phyloP scores from a whole-genome alignment of 2,797 vertebrate species.

The Rousettus madagascariensis region DNA sequence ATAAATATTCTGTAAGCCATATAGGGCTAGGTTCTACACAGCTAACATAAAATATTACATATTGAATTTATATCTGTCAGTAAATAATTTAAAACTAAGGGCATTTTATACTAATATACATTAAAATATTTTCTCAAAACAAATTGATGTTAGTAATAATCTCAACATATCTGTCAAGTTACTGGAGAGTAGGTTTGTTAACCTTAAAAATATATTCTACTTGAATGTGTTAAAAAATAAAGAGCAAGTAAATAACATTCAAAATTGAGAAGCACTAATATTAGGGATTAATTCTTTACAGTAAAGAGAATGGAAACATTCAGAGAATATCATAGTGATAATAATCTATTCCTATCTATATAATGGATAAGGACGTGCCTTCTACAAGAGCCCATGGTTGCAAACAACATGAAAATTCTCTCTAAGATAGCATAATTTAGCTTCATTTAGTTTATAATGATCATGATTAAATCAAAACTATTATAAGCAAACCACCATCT shows the following conservation, averaged over 20 bases:
- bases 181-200: not conserved
- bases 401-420: constrained; percentile 40
- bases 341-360: not conserved
- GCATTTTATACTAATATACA: constrained; percentile 55
- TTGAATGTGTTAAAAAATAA: constrained; percentile 48
- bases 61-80: constrained; percentile 72
- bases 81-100: constrained; percentile 72
- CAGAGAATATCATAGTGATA: not conserved
- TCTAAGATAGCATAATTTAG: constrained; percentile 61
- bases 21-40: constrained; percentile 75
- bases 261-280: constrained; percentile 47
- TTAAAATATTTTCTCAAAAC: constrained; percentile 66
- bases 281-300: constrained; percentile 59
- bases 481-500: constrained; percentile 71
- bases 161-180: constrained; percentile 49
- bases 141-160: constrained; percentile 68
- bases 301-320: constrained; percentile 15
- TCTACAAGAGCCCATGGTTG: not conserved
- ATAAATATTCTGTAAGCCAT: constrained; percentile 85
- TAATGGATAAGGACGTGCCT: constrained; percentile 22
- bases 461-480: constrained; percentile 70
- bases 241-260: constrained; percentile 57
- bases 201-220: not conserved
- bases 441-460: constrained; percentile 60
- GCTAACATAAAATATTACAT: constrained; percentile 76